Base-by-base conservation (phyloP, 2,888 invertebrate species). In the Dromius quadrimaculatus region DNA sequence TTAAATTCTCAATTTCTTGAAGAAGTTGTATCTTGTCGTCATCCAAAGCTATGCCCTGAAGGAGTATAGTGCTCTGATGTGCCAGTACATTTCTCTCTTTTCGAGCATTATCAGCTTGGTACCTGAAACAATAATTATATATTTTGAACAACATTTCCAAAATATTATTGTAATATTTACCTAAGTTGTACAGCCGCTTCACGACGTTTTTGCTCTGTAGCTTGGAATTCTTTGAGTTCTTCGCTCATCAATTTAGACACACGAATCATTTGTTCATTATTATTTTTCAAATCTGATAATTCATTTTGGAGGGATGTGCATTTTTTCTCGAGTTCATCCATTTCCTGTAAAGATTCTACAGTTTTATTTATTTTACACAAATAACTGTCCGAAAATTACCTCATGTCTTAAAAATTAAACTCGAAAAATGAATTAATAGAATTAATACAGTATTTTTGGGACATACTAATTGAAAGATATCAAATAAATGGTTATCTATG, bases 181-280 rank as follows among this genome's bases (percentile, higher is more conserved):
- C 85, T 85, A 38, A 78, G 73, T 36, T 71, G 74, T 65, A 84
- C 84, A 0, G 88, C 87, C 80, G 86, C 86, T 76, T 87, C 85
- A 64, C 88, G 82, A 76, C 89, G 90, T 72, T 84, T 84, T 74
- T 89, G 88, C 0, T 88, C 89, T 73, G 88, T 84, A 54, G 87
- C 81, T 76, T 88, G 87, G 54, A 90, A 81, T 0, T 86, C 85
- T 1, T 86, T 83, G 38, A 90, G 86, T 76, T 91, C 90, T 0
- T 88, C 87, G 75, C 88, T 87, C 47, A 91, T 84, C 79, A 90
- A 82, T 75, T 88, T 87, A 19, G 90, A 88, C 22, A 91, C 87
- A 8, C 89, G 83, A 76, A 88, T 84, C 80, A 90, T 86, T 63
- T 90, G 85, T 76, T 89, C 88, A 74, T 89, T 83, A 75, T 86